Base-by-base conservation (phyloP, 2,888 invertebrate species). In the Philereme transversata region DNA sequence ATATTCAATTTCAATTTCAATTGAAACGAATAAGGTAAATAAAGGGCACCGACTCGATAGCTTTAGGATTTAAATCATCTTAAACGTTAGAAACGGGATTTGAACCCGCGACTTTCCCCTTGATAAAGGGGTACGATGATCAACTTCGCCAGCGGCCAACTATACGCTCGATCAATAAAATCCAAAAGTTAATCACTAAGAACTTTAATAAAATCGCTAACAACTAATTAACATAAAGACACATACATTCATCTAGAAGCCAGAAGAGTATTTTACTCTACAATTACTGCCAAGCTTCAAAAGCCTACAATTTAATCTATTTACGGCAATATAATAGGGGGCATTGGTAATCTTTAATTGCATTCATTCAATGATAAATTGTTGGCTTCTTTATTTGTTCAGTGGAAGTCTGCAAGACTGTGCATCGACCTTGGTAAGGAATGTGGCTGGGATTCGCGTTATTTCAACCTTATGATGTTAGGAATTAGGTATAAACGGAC, bases 381-480 rank as follows among this genome's bases (percentile, higher is more conserved):
- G 50, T 45, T 11, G 4, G 47, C n/a, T 64, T 48, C 51, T 63
- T 63, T 77, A 76, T 77, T 76, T 78, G 72, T 73, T 67, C 70
- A 71, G 61, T 71, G 72, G 66, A 72, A 71, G 69, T 69, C 65
- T 73, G 74, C 77, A 73, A 73, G 75, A 72, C 78, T 84, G 83
- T 82, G 79, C 86, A 82, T 80, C 82, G 82, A 79, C 87, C 88
- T 89, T 88, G 86, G 71, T 64, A 45, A 79, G 82, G 87, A 87
- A 88, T 88, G 89, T 78, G 77, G 76, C 75, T 68, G 46, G 53
- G 51, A 59, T 67, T 60, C 68, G 63, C 63, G 73, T 77, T 74
- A 71, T 73, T 77, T 74, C 71, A 73, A 70, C 77, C 76, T 76
- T 77, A 76, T 76, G 69, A 72, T 71, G 71, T 73, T 71, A 74